These are phyloP conservation scores for Cephonodes hylas DNA, from an alignment of 2,888 invertebrate genomes.

Conservation along the genomic window DNA sequence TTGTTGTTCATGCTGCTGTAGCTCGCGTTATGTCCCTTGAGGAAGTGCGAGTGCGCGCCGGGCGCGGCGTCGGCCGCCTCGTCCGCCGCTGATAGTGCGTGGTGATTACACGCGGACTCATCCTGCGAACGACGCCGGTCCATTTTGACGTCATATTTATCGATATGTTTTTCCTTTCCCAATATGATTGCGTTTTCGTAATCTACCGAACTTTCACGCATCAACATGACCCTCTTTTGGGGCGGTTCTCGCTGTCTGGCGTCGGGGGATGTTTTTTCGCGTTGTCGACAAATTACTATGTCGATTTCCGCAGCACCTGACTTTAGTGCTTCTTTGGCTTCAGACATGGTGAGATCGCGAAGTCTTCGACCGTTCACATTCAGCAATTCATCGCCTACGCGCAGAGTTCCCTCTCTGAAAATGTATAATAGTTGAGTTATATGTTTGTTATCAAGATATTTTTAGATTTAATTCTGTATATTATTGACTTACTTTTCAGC, in stretches of 20 bases:
- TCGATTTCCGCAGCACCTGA: slow-evolving; percentile 84
- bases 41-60: slow-evolving; percentile 80
- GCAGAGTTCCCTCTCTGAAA: slow-evolving; percentile 83
- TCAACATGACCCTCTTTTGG: slow-evolving; percentile 50
- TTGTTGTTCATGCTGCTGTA: slow-evolving; percentile 83
- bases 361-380: slow-evolving; percentile 87
- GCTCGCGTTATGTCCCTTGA: slow-evolving; percentile 82
- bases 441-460: background rate
- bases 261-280: slow-evolving; percentile 50
- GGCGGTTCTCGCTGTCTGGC: slow-evolving; percentile 45
- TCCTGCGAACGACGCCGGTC: slow-evolving; percentile 84
- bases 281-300: slow-evolving; percentile 82
- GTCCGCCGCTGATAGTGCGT: slow-evolving; percentile 71
- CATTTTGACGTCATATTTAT: slow-evolving; percentile 82
- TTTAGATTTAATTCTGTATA: background rate
- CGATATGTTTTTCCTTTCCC: slow-evolving; percentile 72
- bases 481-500: slow-evolving; percentile 82
- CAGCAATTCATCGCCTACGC: slow-evolving; percentile 86
- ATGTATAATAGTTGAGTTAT: slow-evolving; percentile 13
- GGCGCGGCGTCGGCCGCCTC: slow-evolving; percentile 61
- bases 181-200: slow-evolving; percentile 83
- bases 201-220: slow-evolving; percentile 86
- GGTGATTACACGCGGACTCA: slow-evolving; percentile 78
- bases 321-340: slow-evolving; percentile 84
- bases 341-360: slow-evolving; percentile 83